Evolutionary conservation across 1,140 invertebrate genomes (phyloP).

Genomic region (Drosophila lini): DNA sequence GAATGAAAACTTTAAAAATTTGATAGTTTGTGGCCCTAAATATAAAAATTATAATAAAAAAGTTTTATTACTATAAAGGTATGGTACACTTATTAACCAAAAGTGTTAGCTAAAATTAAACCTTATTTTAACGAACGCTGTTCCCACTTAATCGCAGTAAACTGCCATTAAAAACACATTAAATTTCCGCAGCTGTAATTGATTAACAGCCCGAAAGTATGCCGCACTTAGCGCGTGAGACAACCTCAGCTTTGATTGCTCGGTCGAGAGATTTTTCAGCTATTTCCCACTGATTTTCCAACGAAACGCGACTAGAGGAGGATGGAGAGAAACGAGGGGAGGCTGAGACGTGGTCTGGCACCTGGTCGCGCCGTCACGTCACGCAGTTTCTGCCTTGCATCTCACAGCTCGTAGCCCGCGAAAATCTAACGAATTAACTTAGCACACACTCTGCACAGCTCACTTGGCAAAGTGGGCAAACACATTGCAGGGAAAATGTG

Average conservation of each 20-base stretch:
- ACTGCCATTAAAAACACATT: slow-evolving; percentile 8
- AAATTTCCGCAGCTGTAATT: slow-evolving; percentile 9
- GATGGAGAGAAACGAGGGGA: neutral
- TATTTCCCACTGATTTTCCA: slow-evolving; percentile 15
- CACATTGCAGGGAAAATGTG: slow-evolving; percentile 21
- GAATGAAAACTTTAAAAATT: too few species aligned
- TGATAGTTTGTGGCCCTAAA: too few species aligned
- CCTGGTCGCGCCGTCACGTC: slow-evolving; percentile 22
- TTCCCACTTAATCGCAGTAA: neutral
- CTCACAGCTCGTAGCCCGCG: slow-evolving; percentile 43
- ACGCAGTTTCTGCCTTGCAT: slow-evolving; percentile 30
- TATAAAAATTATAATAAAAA: too few species aligned
- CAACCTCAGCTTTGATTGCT: slow-evolving; percentile 2
- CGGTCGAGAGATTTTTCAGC: slow-evolving; percentile 8
- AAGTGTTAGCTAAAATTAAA: neutral
- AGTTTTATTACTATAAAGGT: too few species aligned
- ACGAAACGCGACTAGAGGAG: neutral
- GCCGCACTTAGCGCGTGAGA: slow-evolving; percentile 10
- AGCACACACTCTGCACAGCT: slow-evolving; percentile 45
- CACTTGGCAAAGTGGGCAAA: slow-evolving; percentile 40
- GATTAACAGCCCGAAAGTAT: slow-evolving; percentile 46
- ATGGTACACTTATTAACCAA: too few species aligned
- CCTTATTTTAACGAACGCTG: neutral
- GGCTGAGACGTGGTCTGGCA: slow-evolving; percentile 36
- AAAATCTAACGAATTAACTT: slow-evolving; percentile 81